Base-by-base conservation (phyloP, 2,113 vertebrate species). In the Pollachius pollachius region DNA sequence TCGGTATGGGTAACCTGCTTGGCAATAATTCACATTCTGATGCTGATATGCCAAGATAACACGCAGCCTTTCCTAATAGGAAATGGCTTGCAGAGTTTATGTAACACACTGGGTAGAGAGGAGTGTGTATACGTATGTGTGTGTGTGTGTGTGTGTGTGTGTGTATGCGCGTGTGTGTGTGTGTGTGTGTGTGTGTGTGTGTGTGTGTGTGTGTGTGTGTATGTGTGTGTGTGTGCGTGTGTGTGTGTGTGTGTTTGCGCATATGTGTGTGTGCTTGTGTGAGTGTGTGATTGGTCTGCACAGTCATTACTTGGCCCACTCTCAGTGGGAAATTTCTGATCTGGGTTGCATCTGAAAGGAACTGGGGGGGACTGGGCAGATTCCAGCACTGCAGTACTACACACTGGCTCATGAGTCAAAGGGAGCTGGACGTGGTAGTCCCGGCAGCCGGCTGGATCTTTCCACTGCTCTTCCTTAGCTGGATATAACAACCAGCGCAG, bases 221-320 rank as follows among this genome's bases (percentile, higher is more conserved):
- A 9, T 48, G 41, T 48, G 41, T 48, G 52, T 54, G 12, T 11
- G 5, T 11, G 52, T 11, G 9, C 9, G 52, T 54, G 52, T 54
- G 52, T 54, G 52, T 54, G 54, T 57, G 54, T 57, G 54, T 17
- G 54, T 16, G 54, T 54, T 15, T 17, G 54, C 2, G 54, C 7
- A 16, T n/a, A 16, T n/a, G 54, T n/a, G 54, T n/a, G 15, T 57
- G 15, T 77, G 66, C 79, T 61, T 73, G 25, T 77, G 17, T 77
- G 66, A 79, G 65, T 64, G 66, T 74, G 34, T 66, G 73, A 75
- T 66, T 61, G 59, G 25, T 77, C 70, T 59, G 68, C 18, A 0
- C 57, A 52, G 82, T 81, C 83, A 85, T 64, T 78, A 80, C 76
- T 78, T 86, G 76, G 84, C 64, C 65, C 0, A 16, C 41, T 72